Base-by-base conservation (phyloP, 2,888 invertebrate species). In the Ophonus ardosiacus region DNA sequence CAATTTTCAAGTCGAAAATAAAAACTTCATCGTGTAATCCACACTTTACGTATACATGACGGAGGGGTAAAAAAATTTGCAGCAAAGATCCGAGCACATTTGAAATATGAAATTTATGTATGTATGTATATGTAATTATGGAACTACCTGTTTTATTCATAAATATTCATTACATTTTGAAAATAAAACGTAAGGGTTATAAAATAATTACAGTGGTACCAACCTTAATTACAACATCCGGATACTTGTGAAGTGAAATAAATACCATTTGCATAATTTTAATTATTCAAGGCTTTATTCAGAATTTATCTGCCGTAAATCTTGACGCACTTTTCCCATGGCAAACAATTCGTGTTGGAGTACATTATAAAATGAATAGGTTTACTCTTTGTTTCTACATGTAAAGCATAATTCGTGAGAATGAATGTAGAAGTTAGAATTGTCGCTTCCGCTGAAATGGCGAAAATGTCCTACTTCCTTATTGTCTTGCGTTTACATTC, bases 71-170 rank as follows among this genome's bases (percentile, higher is more conserved):
- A 31, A 31, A 31, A 31, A 24, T 24, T 3, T 24, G 1, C 5
- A 31, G 5, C 31, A 31, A 31, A 31, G 31, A 4, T 31, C 31
- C 5, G 31, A 31, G 31, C 6, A 51, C 13, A 21, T 74, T 21
- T 74, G 43, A 18, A 18, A 51, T 74, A 74, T 74, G 17, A 74
- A 74, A 74, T 74, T 74, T 74, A 74, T 74, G 71, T 74, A 71
- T 43, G 40, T 43, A 71, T 71, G 43, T 43, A 74, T 74, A 18
- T 51, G 51, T 74, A 43, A 74, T 40, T 74, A 43, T 40, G 24
- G 6, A 17, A 2, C 43, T 74, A 74, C 71, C 71, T 74, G 71
- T 74, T 74, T 74, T 17, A 17, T 18, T 74, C 13, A 74, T 74
- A 18, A 17, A 74, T 74, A 74, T 74, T 74, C 43, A 74, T 74